These are phyloP conservation scores for Branchinecta lindahli DNA, from an alignment of 1,140 invertebrate genomes.

Conservation along the genomic window DNA sequence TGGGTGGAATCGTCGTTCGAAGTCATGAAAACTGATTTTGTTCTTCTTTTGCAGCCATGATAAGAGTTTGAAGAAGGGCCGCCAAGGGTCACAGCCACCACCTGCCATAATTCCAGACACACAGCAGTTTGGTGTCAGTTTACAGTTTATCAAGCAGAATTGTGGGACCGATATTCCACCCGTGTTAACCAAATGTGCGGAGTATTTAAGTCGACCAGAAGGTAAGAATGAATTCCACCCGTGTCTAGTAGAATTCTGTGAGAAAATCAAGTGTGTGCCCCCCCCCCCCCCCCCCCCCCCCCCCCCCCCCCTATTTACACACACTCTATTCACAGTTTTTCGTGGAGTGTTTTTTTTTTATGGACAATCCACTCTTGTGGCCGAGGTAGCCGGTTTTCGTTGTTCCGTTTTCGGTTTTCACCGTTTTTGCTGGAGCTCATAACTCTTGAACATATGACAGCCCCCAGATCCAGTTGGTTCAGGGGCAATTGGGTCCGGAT, in stretches of 20 bases:
- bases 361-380: too few species aligned
- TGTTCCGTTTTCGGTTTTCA: too few species aligned
- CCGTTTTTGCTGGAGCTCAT: too few species aligned
- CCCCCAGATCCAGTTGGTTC: too few species aligned
- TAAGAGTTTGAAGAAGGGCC: constrained; percentile 42
- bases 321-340: too few species aligned
- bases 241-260: neutral
- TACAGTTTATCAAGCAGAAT: constrained; percentile 80
- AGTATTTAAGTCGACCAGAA: constrained; percentile 72
- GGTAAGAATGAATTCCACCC: constrained; percentile 37
- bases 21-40: constrained; percentile 10
- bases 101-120: constrained; percentile 37
- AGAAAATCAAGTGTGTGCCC: neutral
- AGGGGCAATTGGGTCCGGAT: too few species aligned
- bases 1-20: too few species aligned
- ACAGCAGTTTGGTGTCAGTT: constrained; percentile 82
- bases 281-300: neutral
- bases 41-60: constrained; percentile 45
- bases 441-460: too few species aligned
- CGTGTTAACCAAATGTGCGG: constrained; percentile 70
- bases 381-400: too few species aligned
- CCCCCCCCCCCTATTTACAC: neutral
- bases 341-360: too few species aligned
- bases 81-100: constrained; percentile 30
- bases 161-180: constrained; percentile 63